Evolutionary conservation across 2,113 vertebrate genomes (phyloP).

Genomic region (Zosterops borbonicus): DNA sequence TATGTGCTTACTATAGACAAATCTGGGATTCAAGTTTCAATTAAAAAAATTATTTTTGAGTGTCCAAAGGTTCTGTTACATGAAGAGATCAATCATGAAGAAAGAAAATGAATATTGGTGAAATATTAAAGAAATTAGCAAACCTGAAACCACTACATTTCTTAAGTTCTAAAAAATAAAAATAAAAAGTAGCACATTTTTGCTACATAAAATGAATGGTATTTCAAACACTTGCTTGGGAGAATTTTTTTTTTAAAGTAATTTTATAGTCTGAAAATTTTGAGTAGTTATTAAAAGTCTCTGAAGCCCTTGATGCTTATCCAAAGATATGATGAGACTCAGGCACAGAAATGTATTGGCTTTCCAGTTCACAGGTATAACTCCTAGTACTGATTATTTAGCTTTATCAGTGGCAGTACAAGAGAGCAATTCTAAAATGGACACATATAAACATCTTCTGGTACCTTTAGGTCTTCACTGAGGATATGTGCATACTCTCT

Average conservation of each 20-base stretch:
- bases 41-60: neutral
- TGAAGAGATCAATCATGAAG: neutral
- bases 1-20: neutral
- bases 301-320: neutral
- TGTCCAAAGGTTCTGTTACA: neutral
- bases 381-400: neutral
- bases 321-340: neutral
- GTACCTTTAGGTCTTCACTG: slow-evolving; percentile 86
- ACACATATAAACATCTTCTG: accelerated
- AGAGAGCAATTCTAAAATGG: neutral
- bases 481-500: slow-evolving; percentile 86
- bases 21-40: neutral
- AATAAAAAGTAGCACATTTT: neutral
- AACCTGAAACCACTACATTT: neutral
- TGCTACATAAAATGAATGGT: neutral
- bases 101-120: neutral
- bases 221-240: neutral
- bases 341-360: neutral
- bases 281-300: neutral
- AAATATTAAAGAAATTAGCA: too few species aligned
- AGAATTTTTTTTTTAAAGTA: neutral
- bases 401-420: neutral
- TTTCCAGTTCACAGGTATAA: neutral
- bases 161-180: neutral
- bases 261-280: neutral